phyloP scores from a whole-genome alignment of 1,140 invertebrate genomes.

The Pygmarrhopalites habei region DNA sequence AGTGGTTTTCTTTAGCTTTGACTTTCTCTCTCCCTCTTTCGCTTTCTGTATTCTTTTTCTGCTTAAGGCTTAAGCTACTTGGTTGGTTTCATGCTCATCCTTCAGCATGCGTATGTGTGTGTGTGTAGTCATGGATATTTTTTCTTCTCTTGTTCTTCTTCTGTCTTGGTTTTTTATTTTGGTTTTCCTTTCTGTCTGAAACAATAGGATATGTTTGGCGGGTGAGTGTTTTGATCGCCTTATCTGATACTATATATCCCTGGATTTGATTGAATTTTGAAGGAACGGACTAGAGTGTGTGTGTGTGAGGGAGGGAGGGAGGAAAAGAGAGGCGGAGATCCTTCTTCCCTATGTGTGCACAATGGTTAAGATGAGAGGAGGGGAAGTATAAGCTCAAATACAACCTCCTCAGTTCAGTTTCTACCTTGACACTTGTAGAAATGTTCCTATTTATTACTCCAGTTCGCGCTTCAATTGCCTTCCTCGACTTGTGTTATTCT shows the following conservation, averaged over 20 bases:
- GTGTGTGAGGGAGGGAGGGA: too few relatives aligned
- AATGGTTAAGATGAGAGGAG: too few relatives aligned
- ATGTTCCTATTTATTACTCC: constrained; percentile 5
- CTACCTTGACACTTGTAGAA: constrained; percentile 11
- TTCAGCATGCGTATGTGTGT: neutral
- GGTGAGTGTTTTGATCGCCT: constrained; percentile 17
- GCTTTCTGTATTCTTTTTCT: too few relatives aligned
- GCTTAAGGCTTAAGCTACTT: neutral
- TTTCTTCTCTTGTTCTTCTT: too few relatives aligned
- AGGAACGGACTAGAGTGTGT: neutral
- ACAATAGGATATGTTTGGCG: constrained; percentile 7
- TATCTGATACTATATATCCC: constrained; percentile 17
- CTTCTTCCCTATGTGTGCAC: too few relatives aligned
- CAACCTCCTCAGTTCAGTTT: neutral
- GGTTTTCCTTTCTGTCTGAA: neutral
- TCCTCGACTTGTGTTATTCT: neutral
- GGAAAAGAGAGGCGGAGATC: too few relatives aligned
- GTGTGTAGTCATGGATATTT: neutral
- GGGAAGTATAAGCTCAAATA: too few relatives aligned
- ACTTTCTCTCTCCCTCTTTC: constrained; percentile 18
- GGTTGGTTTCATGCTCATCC: too few relatives aligned
- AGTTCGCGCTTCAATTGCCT: neutral
- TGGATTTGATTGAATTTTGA: constrained; percentile 23
- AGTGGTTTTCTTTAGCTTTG: too few relatives aligned
- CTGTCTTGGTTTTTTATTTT: neutral